Base-by-base conservation (phyloP, 2,888 invertebrate genomes). In the Diarsia dahlii region DNA sequence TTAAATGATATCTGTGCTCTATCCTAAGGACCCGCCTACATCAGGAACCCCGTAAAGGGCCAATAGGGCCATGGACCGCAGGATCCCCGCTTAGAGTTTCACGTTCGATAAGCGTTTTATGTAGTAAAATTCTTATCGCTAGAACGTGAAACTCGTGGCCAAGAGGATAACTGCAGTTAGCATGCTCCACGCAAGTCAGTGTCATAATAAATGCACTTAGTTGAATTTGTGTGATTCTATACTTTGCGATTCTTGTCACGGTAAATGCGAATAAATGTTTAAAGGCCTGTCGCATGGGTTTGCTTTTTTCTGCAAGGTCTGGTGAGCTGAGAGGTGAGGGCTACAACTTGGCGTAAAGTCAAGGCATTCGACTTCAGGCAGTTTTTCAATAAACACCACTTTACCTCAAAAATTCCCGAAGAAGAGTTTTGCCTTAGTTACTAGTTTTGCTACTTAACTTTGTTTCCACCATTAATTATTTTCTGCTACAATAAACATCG, bases 221-320 rank as follows among this genome's bases (percentile, higher is more conserved):
- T 45, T n/a, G 18, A 34, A 56, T 74, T 9, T 13, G 5, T 39
- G 56, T 39, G 23, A 10, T 58, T 20, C 2, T 4, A n/a, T n/a
- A 6, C 20, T 58, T 20, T 34, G 56, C 15, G 23, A 54, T 74
- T 58, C 48, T 48, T 48, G 20, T 74, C 34, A 48, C 10, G n/a
- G 56, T 56, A 54, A 46, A 73, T 56, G 54, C 28, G 13, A 73
- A n/a, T 8, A 20, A 71, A 20, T 45, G 0, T 71, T 54, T 71
- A 15, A 15, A 52, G 39, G 73, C 45, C 18, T 18, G 45, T 54
- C 28, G 20, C 18, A 45, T n/a, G 6, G 18, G 0, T 28, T 2
- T 45, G 0, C 12, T 0, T n/a, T 34, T 72, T 54, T 46, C 5
- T 73, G 20, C 28, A 74, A 46, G 18, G 28, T 34, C 12, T 23